Evolutionary conservation across 2,113 vertebrate genomes (phyloP).

Genomic region (Spea bombifrons): DNA sequence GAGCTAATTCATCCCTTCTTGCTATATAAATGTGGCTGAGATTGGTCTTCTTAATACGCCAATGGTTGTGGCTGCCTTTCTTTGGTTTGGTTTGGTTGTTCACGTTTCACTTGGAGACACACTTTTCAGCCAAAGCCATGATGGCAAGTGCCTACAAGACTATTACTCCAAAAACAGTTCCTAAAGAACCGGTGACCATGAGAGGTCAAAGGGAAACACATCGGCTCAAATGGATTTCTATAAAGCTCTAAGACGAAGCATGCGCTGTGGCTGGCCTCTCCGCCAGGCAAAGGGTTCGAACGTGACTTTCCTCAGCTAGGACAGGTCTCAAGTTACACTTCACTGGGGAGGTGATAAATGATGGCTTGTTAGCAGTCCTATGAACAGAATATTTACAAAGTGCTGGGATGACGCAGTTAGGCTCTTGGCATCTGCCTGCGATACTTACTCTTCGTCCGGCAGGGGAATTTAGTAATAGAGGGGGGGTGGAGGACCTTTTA

Average conservation of each 20-base stretch:
- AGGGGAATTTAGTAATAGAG: conserved; percentile 36
- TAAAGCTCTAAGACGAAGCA: neutral
- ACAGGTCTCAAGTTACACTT: conserved; percentile 41
- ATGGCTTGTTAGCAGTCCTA: conserved; percentile 41
- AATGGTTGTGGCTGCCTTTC: no score
- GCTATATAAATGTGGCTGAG: no score
- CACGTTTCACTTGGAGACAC: no score
- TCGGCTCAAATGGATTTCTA: neutral
- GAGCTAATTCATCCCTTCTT: no score
- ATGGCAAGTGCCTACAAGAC: no score
- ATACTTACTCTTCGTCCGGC: conserved; percentile 38
- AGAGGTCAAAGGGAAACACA: neutral
- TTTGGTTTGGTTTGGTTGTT: no score
- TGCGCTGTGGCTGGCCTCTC: conserved; percentile 8
- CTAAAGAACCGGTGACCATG: no score
- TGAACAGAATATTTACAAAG: conserved; percentile 43
- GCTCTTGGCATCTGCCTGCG: conserved; percentile 28
- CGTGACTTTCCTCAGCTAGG: conserved; percentile 44
- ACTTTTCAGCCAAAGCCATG: no score
- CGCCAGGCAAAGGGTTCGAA: conserved; percentile 16
- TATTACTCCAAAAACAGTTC: no score
- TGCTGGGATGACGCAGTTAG: conserved; percentile 40
- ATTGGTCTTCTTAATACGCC: no score
- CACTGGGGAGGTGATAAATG: conserved; percentile 39
- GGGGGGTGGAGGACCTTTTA: conserved; percentile 33